Evolutionary conservation across 2,797 vertebrate genomes (phyloP).

Genomic region (Pachyuromys duprasi): DNA sequence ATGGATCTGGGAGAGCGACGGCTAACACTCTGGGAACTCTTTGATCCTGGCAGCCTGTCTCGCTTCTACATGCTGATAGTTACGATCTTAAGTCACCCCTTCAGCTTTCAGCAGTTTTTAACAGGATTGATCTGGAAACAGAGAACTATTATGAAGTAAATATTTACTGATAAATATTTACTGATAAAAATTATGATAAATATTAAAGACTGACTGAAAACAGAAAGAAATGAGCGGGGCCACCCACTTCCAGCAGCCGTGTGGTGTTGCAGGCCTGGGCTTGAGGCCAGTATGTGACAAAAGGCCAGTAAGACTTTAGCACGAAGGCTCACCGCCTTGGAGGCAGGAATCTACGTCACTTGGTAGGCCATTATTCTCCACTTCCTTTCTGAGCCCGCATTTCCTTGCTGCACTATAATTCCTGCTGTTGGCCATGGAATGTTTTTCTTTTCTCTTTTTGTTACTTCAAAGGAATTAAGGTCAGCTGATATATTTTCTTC

Average conservation of each 20-base stretch:
- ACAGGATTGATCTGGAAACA: not conserved
- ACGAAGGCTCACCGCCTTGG: not conserved
- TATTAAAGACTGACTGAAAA: slow-evolving; percentile 21
- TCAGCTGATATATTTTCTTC: slow-evolving; percentile 62
- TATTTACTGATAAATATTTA: not conserved
- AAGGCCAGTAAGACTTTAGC: not conserved
- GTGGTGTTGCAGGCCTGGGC: not conserved
- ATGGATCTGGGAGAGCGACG: not conserved
- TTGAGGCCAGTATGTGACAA: not conserved
- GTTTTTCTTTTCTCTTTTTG: slow-evolving; percentile 53
- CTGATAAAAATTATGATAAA: slow-evolving; percentile 2
- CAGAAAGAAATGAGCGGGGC: not conserved
- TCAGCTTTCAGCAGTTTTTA: not conserved
- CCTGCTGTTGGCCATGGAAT: slow-evolving; percentile 16
- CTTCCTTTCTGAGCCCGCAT: not conserved
- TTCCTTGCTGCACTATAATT: slow-evolving; percentile 59
- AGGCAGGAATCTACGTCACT: not conserved
- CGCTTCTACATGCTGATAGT: not conserved
- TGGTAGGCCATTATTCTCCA: not conserved
- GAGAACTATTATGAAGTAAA: not conserved
- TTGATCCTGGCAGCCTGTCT: not conserved
- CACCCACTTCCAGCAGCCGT: not conserved
- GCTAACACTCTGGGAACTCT: not conserved
- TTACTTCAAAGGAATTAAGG: slow-evolving; percentile 71
- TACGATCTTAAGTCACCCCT: not conserved